Evolutionary conservation across 2,113 vertebrate genomes (phyloP).

Genomic region (Brachyhypopomus gauderio): DNA sequence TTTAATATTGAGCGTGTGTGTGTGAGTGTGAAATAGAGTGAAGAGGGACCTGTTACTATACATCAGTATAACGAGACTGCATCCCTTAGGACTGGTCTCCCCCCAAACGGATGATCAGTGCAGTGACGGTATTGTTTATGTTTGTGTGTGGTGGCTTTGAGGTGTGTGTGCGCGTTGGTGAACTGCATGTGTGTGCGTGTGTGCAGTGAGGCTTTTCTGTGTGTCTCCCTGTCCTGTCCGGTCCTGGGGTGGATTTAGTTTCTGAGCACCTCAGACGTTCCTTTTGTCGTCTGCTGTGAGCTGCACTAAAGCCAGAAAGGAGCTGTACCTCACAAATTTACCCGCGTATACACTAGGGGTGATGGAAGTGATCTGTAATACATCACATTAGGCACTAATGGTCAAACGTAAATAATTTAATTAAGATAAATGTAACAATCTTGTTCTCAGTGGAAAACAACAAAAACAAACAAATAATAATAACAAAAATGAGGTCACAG

Average conservation of each 20-base stretch:
- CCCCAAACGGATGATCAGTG: constrained; percentile 68
- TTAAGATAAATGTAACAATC: too few species aligned
- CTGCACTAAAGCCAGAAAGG: not conserved
- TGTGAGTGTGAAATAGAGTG: too few species aligned
- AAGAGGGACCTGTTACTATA: not conserved
- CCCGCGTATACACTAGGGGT: too few species aligned
- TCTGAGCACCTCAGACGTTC: not conserved
- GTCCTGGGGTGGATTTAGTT: not conserved
- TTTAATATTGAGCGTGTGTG: not conserved
- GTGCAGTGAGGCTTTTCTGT: not conserved
- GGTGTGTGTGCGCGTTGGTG: not conserved
- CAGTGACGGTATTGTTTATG: constrained; percentile 66
- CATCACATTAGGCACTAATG: too few species aligned
- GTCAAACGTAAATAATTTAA: too few species aligned
- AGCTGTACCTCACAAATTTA: not conserved
- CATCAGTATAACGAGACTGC: constrained; percentile 25
- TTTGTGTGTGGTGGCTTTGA: constrained; percentile 13
- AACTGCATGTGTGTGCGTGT: not conserved
- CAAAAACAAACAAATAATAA: too few species aligned
- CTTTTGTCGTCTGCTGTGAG: not conserved
- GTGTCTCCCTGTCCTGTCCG: not conserved
- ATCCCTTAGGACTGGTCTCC: constrained; percentile 70
- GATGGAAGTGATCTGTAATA: too few species aligned
- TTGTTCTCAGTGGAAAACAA: too few species aligned
- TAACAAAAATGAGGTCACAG: too few species aligned